Evolutionary conservation across 2,113 vertebrate species (phyloP).

Genomic region (Mixornis gularis): DNA sequence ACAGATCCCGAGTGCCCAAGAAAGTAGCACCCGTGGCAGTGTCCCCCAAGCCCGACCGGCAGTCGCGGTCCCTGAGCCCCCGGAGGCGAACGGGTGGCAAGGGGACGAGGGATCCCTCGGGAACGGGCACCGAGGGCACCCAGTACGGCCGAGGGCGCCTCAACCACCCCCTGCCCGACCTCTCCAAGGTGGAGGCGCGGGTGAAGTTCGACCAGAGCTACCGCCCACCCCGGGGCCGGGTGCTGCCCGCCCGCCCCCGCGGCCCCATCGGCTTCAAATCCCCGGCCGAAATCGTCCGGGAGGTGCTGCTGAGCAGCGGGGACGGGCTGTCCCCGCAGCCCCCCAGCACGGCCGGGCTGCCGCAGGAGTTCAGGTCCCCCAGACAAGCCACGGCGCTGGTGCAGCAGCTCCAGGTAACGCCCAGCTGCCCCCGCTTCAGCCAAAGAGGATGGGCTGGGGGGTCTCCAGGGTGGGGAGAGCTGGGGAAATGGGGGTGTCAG

Average conservation of each 20-base stretch:
- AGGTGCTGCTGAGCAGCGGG: conserved; percentile 77
- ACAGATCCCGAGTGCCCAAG: not conserved
- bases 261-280: conserved; percentile 79
- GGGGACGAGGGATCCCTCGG: not conserved
- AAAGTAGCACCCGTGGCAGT: not conserved
- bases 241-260: not conserved
- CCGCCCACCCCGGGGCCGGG: conserved; percentile 76
- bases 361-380: conserved; percentile 78
- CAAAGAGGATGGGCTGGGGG: not conserved
- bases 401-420: conserved; percentile 83
- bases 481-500: not conserved
- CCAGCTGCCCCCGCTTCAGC: not conserved
- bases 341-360: conserved; percentile 43
- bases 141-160: conserved; percentile 74
- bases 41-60: not conserved
- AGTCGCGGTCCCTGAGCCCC: not conserved
- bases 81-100: not conserved
- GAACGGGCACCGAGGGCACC: not conserved
- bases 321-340: conserved; percentile 22
- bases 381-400: conserved; percentile 81
- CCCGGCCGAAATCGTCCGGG: conserved; percentile 84
- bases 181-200: conserved; percentile 85
- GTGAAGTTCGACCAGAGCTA: conserved; percentile 78
- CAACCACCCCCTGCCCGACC: conserved; percentile 82
- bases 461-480: not conserved